Conservation (phyloP, 2,113 vertebrate genomes). For the Oreochromis niloticus region DNA sequence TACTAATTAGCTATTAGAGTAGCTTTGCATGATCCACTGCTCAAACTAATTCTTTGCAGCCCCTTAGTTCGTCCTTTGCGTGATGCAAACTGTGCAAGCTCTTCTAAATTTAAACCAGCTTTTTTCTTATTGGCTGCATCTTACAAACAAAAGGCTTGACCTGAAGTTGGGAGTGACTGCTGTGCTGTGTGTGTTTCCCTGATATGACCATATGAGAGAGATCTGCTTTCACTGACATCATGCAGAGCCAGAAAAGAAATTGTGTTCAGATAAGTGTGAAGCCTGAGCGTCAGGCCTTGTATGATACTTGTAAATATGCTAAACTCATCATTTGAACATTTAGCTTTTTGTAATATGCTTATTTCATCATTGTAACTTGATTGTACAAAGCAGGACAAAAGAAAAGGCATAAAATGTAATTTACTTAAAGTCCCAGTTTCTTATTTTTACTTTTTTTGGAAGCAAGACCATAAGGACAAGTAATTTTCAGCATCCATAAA, state of each 20-base stretch:
- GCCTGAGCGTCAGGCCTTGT: not conserved
- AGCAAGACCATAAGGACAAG: not conserved
- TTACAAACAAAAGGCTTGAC: not conserved
- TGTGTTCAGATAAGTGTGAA: not conserved
- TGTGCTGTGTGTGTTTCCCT: not conserved
- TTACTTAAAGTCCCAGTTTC: not conserved
- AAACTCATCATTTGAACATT: not conserved
- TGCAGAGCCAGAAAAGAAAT: not conserved
- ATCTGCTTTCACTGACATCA: not conserved
- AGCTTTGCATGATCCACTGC: not conserved
- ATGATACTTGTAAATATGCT: not conserved
- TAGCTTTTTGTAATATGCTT: not conserved
- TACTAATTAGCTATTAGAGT: not conserved
- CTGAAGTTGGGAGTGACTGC: not conserved
- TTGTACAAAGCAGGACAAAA: not conserved
- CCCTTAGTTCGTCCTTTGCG: not conserved
- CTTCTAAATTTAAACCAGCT: not conserved
- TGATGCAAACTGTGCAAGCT: not conserved
- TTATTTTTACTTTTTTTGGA: not conserved
- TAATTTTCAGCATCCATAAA: not conserved
- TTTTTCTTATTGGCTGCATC: not conserved
- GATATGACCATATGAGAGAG: not conserved
- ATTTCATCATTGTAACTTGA: not conserved
- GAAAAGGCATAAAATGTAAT: no score
- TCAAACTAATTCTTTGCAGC: not conserved